Percentiles rank a stretch among this genome's conserved stretches.
Conservation (phyloP, 2,113 vertebrate species). For the Glaucidium brasilianum region DNA sequence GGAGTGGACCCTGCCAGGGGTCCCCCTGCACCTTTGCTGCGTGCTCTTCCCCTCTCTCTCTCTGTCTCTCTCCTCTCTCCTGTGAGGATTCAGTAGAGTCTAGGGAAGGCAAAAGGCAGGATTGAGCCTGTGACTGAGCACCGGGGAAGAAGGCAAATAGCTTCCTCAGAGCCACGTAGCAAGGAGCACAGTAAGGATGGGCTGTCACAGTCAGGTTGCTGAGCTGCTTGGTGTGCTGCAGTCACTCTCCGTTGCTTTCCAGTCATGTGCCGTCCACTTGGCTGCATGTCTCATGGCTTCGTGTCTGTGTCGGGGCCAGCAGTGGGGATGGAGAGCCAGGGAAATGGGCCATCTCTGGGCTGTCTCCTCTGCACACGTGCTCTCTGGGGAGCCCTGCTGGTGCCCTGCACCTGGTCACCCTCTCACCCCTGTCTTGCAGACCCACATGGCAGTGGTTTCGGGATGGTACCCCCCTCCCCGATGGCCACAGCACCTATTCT, state of each 20-base stretch:
- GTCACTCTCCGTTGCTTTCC: conserved; percentile 51
- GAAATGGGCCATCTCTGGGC: conserved; percentile 14
- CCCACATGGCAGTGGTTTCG: conserved; percentile 92
- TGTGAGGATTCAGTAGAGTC: conserved; percentile 19
- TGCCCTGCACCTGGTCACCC: not conserved
- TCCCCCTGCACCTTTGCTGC: not conserved
- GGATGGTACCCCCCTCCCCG: conserved; percentile 76
- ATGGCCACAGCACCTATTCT: conserved; percentile 75
- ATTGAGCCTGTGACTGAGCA: conserved; percentile 49
- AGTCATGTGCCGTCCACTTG: conserved; percentile 19
- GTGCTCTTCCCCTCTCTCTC: not conserved
- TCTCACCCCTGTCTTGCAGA: conserved; percentile 54
- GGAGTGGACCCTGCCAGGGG: not conserved
- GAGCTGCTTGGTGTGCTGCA: conserved; percentile 36
- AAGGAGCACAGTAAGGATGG: conserved; percentile 64
- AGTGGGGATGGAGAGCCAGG: not conserved
- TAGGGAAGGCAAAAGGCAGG: conserved; percentile 43
- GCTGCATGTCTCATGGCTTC: conserved; percentile 63
- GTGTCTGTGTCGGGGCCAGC: conserved; percentile 7
- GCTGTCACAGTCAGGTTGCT: not conserved
- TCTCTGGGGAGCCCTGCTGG: not conserved
- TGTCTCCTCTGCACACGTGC: not conserved
- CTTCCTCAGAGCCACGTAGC: conserved; percentile 25
- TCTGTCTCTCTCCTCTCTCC: conserved; percentile 21
- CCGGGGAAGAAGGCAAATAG: conserved; percentile 31